Conservation (phyloP, 53 echinoderm and acorn worm species). For the Hippasteria phrygiana region DNA sequence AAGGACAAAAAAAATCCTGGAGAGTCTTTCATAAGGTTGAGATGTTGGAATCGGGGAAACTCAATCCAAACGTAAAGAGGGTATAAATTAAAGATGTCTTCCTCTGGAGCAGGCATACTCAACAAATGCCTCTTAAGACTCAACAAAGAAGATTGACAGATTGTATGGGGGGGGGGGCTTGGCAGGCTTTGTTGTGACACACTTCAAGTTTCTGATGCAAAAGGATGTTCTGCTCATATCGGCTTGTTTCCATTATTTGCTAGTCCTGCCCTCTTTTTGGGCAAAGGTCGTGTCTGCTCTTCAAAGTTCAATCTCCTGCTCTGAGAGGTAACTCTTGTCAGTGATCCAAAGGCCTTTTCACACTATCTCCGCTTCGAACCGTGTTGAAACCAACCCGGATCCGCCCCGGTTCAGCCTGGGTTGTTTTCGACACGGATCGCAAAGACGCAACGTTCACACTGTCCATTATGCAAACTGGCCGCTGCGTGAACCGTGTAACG, state of each 20-base stretch:
- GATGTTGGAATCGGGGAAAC: conserved; percentile 16
- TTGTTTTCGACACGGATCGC: too few species aligned
- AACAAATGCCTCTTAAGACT: not conserved
- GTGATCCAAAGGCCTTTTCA: too few species aligned
- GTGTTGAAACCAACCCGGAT: too few species aligned
- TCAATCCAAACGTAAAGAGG: conserved; percentile 1
- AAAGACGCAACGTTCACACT: too few species aligned
- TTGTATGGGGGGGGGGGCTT: not conserved
- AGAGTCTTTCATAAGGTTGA: not conserved
- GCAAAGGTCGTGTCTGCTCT: not conserved
- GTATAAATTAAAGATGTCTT: conserved; percentile 2
- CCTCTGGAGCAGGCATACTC: not conserved
- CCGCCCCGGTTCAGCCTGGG: too few species aligned
- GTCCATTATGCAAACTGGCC: too few species aligned
- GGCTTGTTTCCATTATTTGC: not conserved
- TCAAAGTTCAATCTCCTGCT: conserved; percentile 4
- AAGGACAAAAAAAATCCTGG: not conserved
- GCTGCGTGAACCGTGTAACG: too few species aligned
- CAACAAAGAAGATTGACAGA: not conserved
- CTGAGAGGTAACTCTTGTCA: too few species aligned
- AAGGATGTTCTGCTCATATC: not conserved
- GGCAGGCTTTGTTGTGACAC: not conserved
- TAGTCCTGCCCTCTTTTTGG: not conserved
- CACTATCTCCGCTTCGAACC: too few species aligned
- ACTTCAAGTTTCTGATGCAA: not conserved